Evolutionary conservation across 2,113 vertebrate species (phyloP).

Genomic region (Pandion haliaetus): DNA sequence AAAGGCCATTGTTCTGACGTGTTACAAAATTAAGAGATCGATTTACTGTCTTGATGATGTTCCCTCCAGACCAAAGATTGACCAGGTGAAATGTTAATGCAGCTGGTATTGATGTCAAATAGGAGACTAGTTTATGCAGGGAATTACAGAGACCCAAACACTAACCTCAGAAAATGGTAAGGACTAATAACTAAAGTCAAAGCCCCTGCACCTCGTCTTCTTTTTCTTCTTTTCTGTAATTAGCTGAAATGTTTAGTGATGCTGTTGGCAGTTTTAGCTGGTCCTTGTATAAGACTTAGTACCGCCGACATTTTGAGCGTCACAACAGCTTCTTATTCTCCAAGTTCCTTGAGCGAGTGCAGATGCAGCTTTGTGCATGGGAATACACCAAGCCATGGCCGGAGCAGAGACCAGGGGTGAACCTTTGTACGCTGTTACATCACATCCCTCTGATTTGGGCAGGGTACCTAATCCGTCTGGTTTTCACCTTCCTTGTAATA

Average conservation of each 20-base stretch:
- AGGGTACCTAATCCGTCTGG: background rate
- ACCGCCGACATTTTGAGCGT: background rate
- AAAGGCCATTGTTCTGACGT: background rate
- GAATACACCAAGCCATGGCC: fast-evolving
- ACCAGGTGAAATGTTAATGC: background rate
- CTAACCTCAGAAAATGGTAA: fast-evolving
- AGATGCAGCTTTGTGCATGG: background rate
- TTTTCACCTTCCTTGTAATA: background rate
- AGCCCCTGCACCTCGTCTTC: background rate
- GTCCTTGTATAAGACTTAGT: background rate
- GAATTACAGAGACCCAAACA: background rate
- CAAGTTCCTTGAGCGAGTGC: background rate
- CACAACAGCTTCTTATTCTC: background rate
- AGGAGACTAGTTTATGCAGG: background rate
- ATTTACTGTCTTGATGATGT: background rate
- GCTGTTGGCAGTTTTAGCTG: background rate
- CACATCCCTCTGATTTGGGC: background rate
- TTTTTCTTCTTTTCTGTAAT: background rate
- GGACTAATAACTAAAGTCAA: background rate
- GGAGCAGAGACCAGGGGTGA: background rate
- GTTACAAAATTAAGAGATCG: background rate
- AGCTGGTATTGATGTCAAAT: background rate
- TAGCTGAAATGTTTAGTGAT: background rate
- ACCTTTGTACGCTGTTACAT: fast-evolving
- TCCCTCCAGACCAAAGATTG: background rate